phyloP scores from a whole-genome alignment of 2,797 vertebrate genomes.

The Dromococcyx pavoninus region DNA sequence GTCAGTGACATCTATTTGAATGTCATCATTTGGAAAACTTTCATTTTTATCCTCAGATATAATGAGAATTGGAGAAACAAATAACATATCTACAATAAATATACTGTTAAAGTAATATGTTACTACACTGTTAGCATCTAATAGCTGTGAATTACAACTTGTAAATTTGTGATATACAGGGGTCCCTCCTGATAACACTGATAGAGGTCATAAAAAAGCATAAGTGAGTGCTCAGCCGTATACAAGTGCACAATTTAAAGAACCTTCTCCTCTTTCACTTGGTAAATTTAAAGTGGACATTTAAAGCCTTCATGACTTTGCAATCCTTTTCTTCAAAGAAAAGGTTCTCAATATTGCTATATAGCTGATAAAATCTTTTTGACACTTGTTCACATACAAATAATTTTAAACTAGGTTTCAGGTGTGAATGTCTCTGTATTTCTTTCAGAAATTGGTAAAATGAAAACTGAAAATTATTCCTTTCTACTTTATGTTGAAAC shows the following conservation, averaged over 20 bases:
- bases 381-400: background rate
- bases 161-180: background rate
- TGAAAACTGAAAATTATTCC: conserved; percentile 12
- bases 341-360: background rate
- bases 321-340: background rate
- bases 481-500: conserved; percentile 53
- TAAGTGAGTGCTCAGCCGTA: background rate
- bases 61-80: background rate
- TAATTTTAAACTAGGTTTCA: background rate
- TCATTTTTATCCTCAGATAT: background rate
- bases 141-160: background rate
- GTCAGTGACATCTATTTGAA: background rate
- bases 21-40: background rate
- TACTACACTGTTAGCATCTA: background rate
- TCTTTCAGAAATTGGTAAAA: background rate
- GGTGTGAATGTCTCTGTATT: background rate
- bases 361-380: background rate
- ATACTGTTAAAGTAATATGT: background rate
- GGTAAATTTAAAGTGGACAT: background rate
- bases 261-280: background rate
- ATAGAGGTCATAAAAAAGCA: background rate
- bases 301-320: background rate
- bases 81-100: background rate
- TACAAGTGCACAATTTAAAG: background rate
- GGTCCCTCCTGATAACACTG: background rate